Evolutionary conservation across 2,797 vertebrate species (phyloP), one percentile per base, ranked within the genome.

Genomic region (Menidia menidia): DNA sequence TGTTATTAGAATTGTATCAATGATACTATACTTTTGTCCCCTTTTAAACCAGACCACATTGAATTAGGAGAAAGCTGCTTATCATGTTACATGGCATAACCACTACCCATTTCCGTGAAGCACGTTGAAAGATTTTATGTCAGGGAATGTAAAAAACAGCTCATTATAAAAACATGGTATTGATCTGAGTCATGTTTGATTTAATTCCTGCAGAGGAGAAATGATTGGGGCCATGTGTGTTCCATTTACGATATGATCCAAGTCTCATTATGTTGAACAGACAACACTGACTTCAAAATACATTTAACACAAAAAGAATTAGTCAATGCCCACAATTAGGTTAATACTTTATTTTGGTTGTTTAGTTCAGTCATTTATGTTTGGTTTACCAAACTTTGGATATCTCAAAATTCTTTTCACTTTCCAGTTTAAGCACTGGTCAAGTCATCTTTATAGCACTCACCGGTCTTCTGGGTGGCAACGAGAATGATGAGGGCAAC

Each of bases 401-500:
- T 2, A 18, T 39, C 35, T 39, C 35, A 39, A 39, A 39, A 60
- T 42, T 6, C 41, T 39, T 66, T 19, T 62, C 15, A 11, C 47
- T 79, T 56, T 55, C n/a, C 11, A 12, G 56, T 15, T 39, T 73
- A 14, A 16, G 6, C 12, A 6, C 6, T 3, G 1, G 3, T 50
- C 4, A 42, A n/a, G 15, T 12, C 4, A 7, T 48, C 9, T 16
- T 41, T 14, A 55, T 15, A 52, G n/a, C 70, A 91, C 94, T 93
- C 81, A 95, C 93, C 87, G 4, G 93, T 95, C 0, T 94, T 95
- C 2, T 96, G 95, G 0, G 96, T 97, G 16, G 95, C 95, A 4
- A 97, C 97, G 51, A 98, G 94, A 12, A 93, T 91, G 48, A 95
- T 94, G 91, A 98, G 95, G 2, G 96, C 94, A 60, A 97, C 82